These are phyloP conservation scores for Trinectes maculatus DNA, from an alignment of 2,113 vertebrate species.

Conservation along the genomic window DNA sequence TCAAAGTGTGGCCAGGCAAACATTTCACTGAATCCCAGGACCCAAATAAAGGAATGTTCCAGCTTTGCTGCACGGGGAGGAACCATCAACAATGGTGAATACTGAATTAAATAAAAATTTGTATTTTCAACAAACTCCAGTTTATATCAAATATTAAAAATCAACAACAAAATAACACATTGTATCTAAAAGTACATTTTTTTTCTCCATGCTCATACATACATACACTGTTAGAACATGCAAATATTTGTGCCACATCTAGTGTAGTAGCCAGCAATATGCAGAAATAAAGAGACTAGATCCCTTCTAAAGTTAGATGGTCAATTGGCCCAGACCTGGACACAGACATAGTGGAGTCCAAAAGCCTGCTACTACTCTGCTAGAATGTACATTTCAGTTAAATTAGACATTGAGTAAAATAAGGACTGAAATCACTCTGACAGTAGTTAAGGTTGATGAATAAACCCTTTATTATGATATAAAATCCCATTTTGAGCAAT, in stretches of 20 bases:
- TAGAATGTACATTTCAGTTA: conserved; percentile 19
- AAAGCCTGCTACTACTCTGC: not conserved
- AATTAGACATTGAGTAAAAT: too few relatives aligned
- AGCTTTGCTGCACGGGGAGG: conserved; percentile 78
- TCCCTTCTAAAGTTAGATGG: conserved; percentile 83
- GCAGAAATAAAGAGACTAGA: conserved; percentile 81
- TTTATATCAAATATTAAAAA: conserved; percentile 99
- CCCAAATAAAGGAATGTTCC: conserved; percentile 78
- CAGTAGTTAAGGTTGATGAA: conserved; percentile 5
- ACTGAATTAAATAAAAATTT: conserved; percentile 89
- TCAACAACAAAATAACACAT: conserved; percentile 89
- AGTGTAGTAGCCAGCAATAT: conserved; percentile 80
- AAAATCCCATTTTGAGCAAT: conserved; percentile 27
- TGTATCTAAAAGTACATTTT: conserved; percentile 97
- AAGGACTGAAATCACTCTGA: not conserved
- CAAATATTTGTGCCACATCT: conserved; percentile 89
- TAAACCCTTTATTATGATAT: conserved; percentile 38
- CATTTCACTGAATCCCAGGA: conserved; percentile 86
- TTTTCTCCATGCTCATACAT: conserved; percentile 92
- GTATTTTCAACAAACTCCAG: conserved; percentile 87
- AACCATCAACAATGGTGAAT: conserved; percentile 77
- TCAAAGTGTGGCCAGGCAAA: conserved; percentile 91
- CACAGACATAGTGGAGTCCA: conserved; percentile 13
- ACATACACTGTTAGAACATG: conserved; percentile 93
- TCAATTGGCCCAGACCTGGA: conserved; percentile 75